A percentile compares a stretch with the other conserved stretches of the same genome.
These are phyloP conservation scores for Pygoscelis adeliae DNA, from an alignment of 2,113 vertebrate species.

Conservation along the genomic window DNA sequence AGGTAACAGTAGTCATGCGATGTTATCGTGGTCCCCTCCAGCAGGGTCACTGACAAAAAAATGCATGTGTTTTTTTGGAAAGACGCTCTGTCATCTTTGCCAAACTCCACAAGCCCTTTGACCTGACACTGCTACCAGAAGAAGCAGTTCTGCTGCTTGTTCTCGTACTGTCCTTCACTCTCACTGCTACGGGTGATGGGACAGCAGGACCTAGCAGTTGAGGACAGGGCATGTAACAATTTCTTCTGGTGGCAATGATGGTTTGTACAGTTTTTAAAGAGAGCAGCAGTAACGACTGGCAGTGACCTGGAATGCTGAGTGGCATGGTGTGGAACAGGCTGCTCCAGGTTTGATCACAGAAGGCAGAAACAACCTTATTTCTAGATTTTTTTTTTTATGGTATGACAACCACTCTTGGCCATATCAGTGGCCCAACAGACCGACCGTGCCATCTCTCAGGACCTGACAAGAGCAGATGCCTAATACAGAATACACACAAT, in stretches of 20 bases:
- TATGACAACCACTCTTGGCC: background rate
- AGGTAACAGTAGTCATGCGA: accelerated
- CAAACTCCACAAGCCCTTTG: background rate
- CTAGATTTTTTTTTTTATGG: background rate
- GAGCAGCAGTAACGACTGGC: background rate
- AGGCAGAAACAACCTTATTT: background rate
- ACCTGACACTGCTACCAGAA: background rate
- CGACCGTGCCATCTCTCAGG: background rate
- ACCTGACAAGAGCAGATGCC: background rate
- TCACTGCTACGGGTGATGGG: background rate
- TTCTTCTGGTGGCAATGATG: background rate
- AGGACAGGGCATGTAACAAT: background rate
- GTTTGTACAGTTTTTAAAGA: background rate
- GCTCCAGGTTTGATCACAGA: background rate
- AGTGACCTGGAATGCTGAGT: background rate
- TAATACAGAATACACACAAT: background rate
- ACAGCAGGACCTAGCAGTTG: background rate
- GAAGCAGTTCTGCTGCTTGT: background rate
- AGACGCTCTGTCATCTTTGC: background rate
- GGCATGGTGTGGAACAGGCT: background rate
- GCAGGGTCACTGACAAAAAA: background rate
- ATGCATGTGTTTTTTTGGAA: accelerated
- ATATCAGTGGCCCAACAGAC: background rate
- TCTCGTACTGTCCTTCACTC: background rate
- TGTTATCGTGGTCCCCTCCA: background rate